Evolutionary conservation across 92 coral and sea anemone genomes (phyloP), one percentile per base, ranked within the genome.

Genomic region (Micromussa lordhowensis): DNA sequence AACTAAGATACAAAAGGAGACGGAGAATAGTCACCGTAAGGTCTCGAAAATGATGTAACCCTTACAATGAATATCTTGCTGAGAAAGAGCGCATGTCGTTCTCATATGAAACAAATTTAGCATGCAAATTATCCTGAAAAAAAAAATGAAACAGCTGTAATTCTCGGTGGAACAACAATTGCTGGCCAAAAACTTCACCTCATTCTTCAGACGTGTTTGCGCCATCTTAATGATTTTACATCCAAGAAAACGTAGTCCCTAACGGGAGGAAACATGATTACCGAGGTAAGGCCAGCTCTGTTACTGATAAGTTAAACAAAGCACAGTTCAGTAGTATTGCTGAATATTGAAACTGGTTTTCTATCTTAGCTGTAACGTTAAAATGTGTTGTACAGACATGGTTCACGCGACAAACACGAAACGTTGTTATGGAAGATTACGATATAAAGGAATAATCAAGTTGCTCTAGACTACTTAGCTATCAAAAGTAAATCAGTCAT

Each of bases 41-140:
- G 40, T 73, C 29, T 35, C 80, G 49, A 54, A 57, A 73, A 48
- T 26, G 40, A 44, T 29, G 18, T 7, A 34, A 44, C 53, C 14
- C 44, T 21, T 26, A 68, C 81, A 73, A 74, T 73, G 16, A 24
- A 14, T 35, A 21, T 24, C 81, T 55, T 84, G 81, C 72, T 73
- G 88, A 73, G 3, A 19, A 66, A 74, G 26, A 16, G 14, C n/a
- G 6, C 53, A 34, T 22, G n/a, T 80, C 71, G 51, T 35, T 34
- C 10, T 73, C 53, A 24, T 36, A 70, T n/a, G 72, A 58, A 22
- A 79, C 16, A 28, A 18, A 14, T 58, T 81, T 35, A 26, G 36
- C 81, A 73, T 84, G 88, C 88, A 84, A 84, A 73, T 84, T 36
- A 74, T 84, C 54, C 72, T 24, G 54, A 9, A 58, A 28, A 26